A percentile compares a stretch with the other conserved stretches of the same genome.
These are phyloP conservation scores for Tetranychus truncatus DNA, from an alignment of 2,888 invertebrate species.

Conservation along the genomic window DNA sequence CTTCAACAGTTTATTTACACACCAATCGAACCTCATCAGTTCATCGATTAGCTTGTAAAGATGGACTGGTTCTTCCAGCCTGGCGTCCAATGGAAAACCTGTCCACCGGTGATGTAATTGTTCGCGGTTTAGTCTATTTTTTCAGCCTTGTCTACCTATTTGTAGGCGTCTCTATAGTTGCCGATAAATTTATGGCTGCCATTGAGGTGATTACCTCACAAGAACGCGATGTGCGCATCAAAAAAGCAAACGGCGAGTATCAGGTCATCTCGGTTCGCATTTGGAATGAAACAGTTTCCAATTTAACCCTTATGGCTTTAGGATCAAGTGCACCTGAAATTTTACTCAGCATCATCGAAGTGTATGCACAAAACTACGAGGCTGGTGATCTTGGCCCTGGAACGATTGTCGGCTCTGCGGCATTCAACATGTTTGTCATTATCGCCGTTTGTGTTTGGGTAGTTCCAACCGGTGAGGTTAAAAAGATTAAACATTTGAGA, in stretches of 20 bases:
- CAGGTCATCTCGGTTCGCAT: constrained; percentile 79
- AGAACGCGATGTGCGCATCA: constrained; percentile 76
- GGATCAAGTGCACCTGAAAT: constrained; percentile 98
- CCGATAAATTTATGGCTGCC: constrained; percentile 96
- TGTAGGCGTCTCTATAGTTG: constrained; percentile 94
- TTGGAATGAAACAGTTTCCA: constrained; percentile 99
- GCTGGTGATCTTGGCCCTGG: constrained; percentile 94
- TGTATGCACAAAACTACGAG: constrained; percentile 79
- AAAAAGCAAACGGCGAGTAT: constrained; percentile 64
- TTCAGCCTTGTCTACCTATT: constrained; percentile 74
- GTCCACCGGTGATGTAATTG: constrained; percentile 51
- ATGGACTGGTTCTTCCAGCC: constrained; percentile 66
- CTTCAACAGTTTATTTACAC: not conserved
- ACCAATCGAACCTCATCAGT: not conserved
- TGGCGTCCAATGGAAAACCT: constrained; percentile 57
- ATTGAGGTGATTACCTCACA: constrained; percentile 98
- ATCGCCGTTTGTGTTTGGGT: constrained; percentile 68
- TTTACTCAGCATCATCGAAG: constrained; percentile 87
- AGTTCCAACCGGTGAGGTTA: constrained; percentile 59
- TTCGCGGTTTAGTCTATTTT: constrained; percentile 80
- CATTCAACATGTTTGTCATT: constrained; percentile 94
- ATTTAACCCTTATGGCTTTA: constrained; percentile 91
- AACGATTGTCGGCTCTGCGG: constrained; percentile 95
- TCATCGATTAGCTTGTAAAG: constrained; percentile 42
- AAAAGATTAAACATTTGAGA: constrained; percentile 84